phyloP scores from a whole-genome alignment of 2,888 invertebrate species.

The Cephus pulcher region DNA sequence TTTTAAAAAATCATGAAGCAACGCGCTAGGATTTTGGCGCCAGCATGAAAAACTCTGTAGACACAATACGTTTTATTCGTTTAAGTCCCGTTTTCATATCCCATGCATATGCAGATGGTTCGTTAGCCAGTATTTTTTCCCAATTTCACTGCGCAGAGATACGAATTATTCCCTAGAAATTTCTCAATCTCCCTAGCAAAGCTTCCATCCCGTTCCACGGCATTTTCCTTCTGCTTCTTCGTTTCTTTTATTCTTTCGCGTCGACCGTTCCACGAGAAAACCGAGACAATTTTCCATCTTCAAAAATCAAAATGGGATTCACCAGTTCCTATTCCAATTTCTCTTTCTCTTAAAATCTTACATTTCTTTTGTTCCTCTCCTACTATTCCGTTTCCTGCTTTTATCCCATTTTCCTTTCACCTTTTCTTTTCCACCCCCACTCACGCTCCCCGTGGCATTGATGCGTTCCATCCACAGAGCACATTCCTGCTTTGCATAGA shows the following conservation, averaged over 20 bases:
- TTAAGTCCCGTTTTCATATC: neutral
- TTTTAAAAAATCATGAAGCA: neutral
- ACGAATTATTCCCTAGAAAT: neutral
- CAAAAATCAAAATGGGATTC: neutral
- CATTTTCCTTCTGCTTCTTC: neutral
- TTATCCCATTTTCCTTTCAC: neutral
- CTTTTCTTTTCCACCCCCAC: neutral
- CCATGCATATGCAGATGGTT: neutral
- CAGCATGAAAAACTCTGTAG: neutral
- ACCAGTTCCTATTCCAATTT: neutral
- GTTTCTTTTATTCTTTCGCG: neutral
- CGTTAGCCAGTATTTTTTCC: neutral
- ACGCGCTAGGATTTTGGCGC: neutral
- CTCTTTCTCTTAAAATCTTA: neutral
- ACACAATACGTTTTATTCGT: neutral
- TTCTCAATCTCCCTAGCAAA: neutral
- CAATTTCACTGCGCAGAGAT: neutral
- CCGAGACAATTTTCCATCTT: neutral
- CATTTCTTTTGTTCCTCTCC: neutral
- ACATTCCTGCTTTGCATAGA: neutral
- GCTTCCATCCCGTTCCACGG: neutral
- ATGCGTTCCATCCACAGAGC: neutral
- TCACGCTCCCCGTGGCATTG: neutral
- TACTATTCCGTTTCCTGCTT: neutral
- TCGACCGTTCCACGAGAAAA: neutral